Evolutionary conservation across 2,113 vertebrate genomes (phyloP).

Genomic region (Barbus barbus): DNA sequence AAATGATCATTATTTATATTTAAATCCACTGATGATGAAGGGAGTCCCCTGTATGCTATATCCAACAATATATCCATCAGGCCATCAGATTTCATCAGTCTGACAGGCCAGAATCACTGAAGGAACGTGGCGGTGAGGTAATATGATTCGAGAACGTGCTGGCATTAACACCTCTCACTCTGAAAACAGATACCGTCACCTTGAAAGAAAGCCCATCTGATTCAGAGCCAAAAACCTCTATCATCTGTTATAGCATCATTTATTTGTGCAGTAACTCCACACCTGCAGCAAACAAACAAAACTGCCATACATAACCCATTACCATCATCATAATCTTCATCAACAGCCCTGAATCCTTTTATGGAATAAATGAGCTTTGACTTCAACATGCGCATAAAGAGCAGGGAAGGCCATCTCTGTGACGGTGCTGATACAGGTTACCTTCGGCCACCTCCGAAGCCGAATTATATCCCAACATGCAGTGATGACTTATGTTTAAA

Average conservation of each 20-base stretch:
- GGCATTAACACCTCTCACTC: slow-evolving; percentile 30
- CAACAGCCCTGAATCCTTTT: background rate
- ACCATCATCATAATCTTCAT: background rate
- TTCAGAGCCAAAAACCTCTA: slow-evolving; percentile 6
- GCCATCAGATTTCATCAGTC: background rate
- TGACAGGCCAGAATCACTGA: background rate
- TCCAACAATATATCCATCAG: background rate
- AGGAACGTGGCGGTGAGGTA: slow-evolving; percentile 19
- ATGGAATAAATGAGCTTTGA: background rate
- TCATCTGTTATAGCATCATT: background rate
- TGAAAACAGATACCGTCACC: slow-evolving; percentile 21
- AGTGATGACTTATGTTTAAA: slow-evolving; percentile 27
- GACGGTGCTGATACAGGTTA: background rate
- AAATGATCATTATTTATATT: background rate
- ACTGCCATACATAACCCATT: background rate
- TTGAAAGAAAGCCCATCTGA: slow-evolving; percentile 3
- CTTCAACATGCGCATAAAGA: background rate
- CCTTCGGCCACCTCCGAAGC: background rate
- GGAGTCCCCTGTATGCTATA: background rate
- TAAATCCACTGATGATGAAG: background rate
- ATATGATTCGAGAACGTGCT: slow-evolving; percentile 23
- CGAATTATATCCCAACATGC: slow-evolving; percentile 13
- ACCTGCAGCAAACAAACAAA: background rate
- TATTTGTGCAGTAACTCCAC: slow-evolving; percentile 2
- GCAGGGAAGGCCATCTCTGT: background rate